phyloP scores from a whole-genome alignment of 2,888 invertebrate genomes.

The Noctua janthe region DNA sequence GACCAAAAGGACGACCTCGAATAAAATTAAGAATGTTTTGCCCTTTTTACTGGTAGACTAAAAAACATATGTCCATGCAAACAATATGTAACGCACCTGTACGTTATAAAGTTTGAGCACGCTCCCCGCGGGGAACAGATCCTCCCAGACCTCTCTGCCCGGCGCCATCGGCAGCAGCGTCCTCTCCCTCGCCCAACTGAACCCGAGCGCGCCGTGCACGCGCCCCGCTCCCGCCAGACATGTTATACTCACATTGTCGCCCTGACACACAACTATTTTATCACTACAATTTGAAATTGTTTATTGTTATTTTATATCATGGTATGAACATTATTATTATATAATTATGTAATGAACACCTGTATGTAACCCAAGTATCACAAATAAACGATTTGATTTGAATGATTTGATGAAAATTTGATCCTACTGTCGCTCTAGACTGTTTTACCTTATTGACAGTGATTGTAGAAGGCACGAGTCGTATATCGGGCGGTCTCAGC shows the following conservation, averaged over 20 bases:
- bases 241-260: slow-evolving; percentile 92
- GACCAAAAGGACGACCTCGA: background rate
- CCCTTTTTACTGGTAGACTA: background rate
- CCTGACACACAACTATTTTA: slow-evolving; percentile 83
- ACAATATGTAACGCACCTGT: slow-evolving; percentile 88
- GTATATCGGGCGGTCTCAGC: slow-evolving; percentile 91
- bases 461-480: slow-evolving; percentile 92
- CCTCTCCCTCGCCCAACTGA: slow-evolving; percentile 95
- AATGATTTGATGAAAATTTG: background rate
- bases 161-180: slow-evolving; percentile 93
- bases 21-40: background rate
- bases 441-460: slow-evolving; percentile 92
- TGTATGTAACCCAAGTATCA: too few relatives aligned
- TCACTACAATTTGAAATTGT: background rate
- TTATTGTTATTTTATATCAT: background rate
- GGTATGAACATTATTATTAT: too few relatives aligned
- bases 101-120: slow-evolving; percentile 94
- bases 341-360: too few relatives aligned
- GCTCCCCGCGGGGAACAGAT: slow-evolving; percentile 95
- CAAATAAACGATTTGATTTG: too few relatives aligned
- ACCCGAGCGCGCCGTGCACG: slow-evolving; percentile 92
- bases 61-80: background rate
- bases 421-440: too few relatives aligned
- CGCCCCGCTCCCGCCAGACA: slow-evolving; percentile 93
- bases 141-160: slow-evolving; percentile 95